Evolutionary conservation across 2,888 invertebrate genomes (phyloP), one percentile per base, ranked within the genome.

Genomic region (Choristoneura rosaceana): DNA sequence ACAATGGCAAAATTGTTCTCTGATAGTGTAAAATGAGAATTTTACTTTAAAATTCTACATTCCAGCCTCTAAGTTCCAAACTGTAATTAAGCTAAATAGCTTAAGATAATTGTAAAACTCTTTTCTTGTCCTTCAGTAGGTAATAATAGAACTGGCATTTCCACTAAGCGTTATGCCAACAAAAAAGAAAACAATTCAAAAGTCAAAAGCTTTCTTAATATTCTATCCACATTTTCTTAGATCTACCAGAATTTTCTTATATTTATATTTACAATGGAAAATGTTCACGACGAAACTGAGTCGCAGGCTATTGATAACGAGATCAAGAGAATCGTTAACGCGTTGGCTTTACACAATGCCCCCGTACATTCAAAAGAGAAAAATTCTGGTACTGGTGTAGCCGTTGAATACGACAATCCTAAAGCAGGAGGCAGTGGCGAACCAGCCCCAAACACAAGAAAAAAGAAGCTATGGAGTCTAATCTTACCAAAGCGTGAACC

Each of bases 261-360:
- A 34, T 47, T 47, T 33, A 50, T 64, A 9, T 34, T 45, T 15
- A 50, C 33, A 14, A 64, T 64, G 63, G 63, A 50, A 3, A 47
- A 47, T 8, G n/a, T 4, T 34, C 15, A 4, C n/a, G 25, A 33
- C 10, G n/a, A 64, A 10, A 47, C 33, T 10, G 63, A 50, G 25
- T 45, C 45, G 8, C 12, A 62, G 12, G 7, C 47, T 8, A 14
- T 64, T 9, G 63, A 64, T 34, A 15, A 14, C n/a, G 50, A 47
- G 50, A 64, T 64, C n/a, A 41, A 7, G 14, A 25, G 25, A 45
- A 43, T 45, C 4, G 7, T 14, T 25, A 3, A 45, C 4, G 5
- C 0, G n/a, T 25, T 62, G 8, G 3, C 12, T 4, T 12, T 4
- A 12, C 14, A 45, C 5, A 14, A 43, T 1, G 25, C 14, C 25